A percentile compares a stretch with the other conserved stretches of the same genome.
Evolutionary conservation across 2,888 invertebrate genomes (phyloP).

Genomic region (Caenorhabditis becei): DNA sequence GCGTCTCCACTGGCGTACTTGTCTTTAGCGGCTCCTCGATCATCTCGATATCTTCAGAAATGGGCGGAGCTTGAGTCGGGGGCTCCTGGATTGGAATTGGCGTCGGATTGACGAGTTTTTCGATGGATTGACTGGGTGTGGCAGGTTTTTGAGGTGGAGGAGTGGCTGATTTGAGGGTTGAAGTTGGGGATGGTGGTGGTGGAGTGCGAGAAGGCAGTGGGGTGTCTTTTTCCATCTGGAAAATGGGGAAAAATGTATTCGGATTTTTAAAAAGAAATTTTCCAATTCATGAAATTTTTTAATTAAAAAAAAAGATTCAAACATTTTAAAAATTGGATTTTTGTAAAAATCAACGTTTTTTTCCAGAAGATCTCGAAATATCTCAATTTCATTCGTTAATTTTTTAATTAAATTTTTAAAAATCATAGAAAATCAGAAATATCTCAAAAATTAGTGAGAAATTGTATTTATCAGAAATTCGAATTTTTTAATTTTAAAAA

Average conservation of each 20-base stretch:
- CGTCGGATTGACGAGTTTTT: background rate
- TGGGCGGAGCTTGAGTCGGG: background rate
- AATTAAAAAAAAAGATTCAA: too few species aligned
- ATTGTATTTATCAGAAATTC: too few species aligned
- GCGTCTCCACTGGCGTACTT: constrained; percentile 25
- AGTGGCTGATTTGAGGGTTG: too few species aligned
- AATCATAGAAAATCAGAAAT: too few species aligned
- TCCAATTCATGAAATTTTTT: too few species aligned
- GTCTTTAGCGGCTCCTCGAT: background rate
- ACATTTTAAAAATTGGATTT: too few species aligned
- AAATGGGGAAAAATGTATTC: background rate
- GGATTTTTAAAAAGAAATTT: too few species aligned
- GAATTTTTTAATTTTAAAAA: background rate
- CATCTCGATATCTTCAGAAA: background rate
- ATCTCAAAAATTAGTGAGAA: too few species aligned
- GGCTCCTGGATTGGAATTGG: background rate
- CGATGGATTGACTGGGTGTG: background rate
- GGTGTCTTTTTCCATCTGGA: constrained; percentile 30
- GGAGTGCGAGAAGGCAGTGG: background rate
- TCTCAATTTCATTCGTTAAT: too few species aligned
- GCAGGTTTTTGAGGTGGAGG: background rate
- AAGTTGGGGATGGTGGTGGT: background rate
- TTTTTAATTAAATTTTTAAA: too few species aligned
- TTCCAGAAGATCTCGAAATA: too few species aligned
- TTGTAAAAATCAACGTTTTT: too few species aligned